These are phyloP conservation scores for Lepidurus apus DNA, from an alignment of 1,140 invertebrate genomes.

Conservation along the genomic window DNA sequence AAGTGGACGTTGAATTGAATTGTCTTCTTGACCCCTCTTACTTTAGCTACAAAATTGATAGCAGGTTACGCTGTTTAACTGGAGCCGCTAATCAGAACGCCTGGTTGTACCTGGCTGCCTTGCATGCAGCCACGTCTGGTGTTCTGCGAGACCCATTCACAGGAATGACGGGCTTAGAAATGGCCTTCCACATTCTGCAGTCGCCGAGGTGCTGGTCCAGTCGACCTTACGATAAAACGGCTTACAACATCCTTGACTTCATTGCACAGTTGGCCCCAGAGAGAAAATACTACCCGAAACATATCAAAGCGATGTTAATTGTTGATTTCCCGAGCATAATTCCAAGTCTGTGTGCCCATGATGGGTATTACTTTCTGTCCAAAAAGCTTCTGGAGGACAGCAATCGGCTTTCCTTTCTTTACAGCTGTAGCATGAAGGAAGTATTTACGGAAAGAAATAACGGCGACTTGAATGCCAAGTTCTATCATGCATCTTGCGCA, in stretches of 20 bases:
- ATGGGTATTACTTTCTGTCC: neutral
- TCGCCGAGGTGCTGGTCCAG: constrained; percentile 26
- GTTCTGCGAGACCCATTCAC: constrained; percentile 34
- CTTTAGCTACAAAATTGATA: constrained; percentile 24
- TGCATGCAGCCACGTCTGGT: constrained; percentile 31
- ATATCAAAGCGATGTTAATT: neutral
- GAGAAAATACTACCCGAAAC: neutral
- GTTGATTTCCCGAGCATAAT: neutral
- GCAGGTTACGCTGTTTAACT: neutral
- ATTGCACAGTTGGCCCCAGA: constrained; percentile 7
- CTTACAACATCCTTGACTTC: neutral
- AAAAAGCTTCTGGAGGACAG: neutral
- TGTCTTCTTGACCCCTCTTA: neutral
- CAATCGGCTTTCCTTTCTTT: neutral
- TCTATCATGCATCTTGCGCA: neutral
- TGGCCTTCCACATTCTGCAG: constrained; percentile 30
- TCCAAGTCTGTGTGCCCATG: neutral
- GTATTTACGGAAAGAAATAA: neutral
- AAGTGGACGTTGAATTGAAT: neutral
- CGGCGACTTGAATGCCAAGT: neutral
- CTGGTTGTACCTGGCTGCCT: constrained; percentile 30
- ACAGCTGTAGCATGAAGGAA: neutral
- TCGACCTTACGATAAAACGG: constrained; percentile 31
- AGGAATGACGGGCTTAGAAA: constrained; percentile 33
- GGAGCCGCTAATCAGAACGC: constrained; percentile 8